Evolutionary conservation across 37 sponge, comb jelly and placozoan genomes (phyloP).

Genomic region (Halisarca cf. caerulea): DNA sequence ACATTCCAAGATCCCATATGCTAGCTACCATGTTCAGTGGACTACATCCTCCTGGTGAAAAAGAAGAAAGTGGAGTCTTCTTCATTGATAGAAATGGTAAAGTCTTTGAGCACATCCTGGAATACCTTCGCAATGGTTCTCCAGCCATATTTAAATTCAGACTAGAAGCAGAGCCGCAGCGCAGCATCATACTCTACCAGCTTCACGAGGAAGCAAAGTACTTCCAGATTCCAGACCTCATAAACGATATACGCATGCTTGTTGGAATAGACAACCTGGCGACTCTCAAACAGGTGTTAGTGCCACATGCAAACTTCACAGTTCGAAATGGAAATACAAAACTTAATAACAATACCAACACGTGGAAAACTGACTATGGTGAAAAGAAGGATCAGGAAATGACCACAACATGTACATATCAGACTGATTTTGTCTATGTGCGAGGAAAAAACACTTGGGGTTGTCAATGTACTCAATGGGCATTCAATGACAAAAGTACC

Average conservation of each 20-base stretch:
- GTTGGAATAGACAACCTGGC: background rate
- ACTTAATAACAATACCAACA: background rate
- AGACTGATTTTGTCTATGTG: background rate
- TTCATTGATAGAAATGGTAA: slow-evolving; percentile 26
- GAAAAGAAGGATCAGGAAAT: background rate
- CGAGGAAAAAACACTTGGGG: background rate
- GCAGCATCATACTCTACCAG: slow-evolving; percentile 17
- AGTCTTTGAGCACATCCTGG: slow-evolving; percentile 23
- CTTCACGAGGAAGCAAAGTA: slow-evolving; percentile 25
- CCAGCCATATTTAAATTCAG: background rate
- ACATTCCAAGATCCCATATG: slow-evolving; percentile 17
- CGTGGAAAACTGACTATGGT: background rate
- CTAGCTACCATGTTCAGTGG: slow-evolving; percentile 26
- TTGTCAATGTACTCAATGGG: background rate
- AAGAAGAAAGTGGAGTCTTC: background rate
- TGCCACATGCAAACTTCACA: background rate
- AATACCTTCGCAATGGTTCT: slow-evolving; percentile 22
- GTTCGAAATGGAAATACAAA: background rate
- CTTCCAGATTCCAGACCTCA: slow-evolving; percentile 27
- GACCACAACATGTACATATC: background rate
- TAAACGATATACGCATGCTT: slow-evolving; percentile 10
- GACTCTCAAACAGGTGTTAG: background rate
- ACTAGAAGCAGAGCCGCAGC: slow-evolving; percentile 13
- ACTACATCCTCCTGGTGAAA: slow-evolving; percentile 7
- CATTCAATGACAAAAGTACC: background rate